phyloP scores from a whole-genome alignment of 2,888 invertebrate genomes.

The Pyrgus malvae region DNA sequence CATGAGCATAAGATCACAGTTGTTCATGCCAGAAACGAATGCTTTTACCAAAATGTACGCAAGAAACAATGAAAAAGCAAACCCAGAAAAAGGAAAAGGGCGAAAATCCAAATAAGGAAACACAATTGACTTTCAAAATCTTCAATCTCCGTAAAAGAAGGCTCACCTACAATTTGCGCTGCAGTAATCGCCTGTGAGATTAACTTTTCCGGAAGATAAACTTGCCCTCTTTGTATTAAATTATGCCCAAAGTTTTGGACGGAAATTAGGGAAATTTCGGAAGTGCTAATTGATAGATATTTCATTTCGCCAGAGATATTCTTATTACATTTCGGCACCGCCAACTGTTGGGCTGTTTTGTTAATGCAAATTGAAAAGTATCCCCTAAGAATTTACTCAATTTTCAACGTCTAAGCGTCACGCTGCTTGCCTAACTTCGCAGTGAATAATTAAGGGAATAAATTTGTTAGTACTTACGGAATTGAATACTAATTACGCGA shows the following conservation, averaged over 20 bases:
- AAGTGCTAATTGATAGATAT: constrained; percentile 66
- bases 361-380: constrained; percentile 25
- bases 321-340: constrained; percentile 21
- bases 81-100: background rate
- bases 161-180: constrained; percentile 36
- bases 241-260: constrained; percentile 61
- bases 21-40: too few relatives aligned
- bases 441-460: background rate
- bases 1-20: too few relatives aligned
- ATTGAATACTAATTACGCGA: too few relatives aligned
- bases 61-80: background rate
- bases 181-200: constrained; percentile 59
- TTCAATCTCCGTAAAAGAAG: constrained; percentile 39
- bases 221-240: constrained; percentile 66
- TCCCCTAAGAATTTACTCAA: background rate
- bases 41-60: too few relatives aligned
- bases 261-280: constrained; percentile 44
- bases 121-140: constrained; percentile 37
- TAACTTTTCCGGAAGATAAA: constrained; percentile 63
- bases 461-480: too few relatives aligned
- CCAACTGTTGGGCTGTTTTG: constrained; percentile 20
- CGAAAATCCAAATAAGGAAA: constrained; percentile 22
- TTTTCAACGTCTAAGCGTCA: background rate
- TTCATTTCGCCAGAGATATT: constrained; percentile 41
- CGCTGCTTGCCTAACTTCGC: background rate